Conservation (phyloP, 2,797 vertebrate genomes). For the Denticeps clupeoides region DNA sequence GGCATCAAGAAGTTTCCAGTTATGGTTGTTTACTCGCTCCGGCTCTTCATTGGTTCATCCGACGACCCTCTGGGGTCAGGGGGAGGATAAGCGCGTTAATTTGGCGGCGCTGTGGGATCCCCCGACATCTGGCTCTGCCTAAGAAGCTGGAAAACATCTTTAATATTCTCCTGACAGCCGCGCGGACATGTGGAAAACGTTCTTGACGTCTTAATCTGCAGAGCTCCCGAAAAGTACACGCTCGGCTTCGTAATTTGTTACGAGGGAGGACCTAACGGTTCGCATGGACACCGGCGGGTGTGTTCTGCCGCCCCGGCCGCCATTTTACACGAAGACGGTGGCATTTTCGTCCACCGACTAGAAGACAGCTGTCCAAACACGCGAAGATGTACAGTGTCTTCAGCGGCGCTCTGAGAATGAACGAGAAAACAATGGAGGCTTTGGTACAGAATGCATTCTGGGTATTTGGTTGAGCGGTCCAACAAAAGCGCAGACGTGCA, state of each 20-base stretch:
- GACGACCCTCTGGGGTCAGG: conserved; percentile 59
- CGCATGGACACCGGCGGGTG: too few species aligned
- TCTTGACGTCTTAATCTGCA: conserved; percentile 73
- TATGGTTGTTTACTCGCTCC: conserved; percentile 34
- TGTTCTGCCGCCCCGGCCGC: too few species aligned
- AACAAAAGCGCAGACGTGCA: conserved; percentile 25
- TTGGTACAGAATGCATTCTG: conserved; percentile 19
- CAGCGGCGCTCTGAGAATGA: not conserved
- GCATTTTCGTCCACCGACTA: not conserved
- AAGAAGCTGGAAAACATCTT: conserved; percentile 84
- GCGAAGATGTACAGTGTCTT: conserved; percentile 2
- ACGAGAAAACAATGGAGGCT: conserved; percentile 12
- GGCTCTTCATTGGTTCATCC: conserved; percentile 54
- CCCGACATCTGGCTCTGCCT: conserved; percentile 80
- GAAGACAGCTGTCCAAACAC: too few species aligned
- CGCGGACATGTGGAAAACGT: conserved; percentile 89
- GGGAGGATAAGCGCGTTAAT: conserved; percentile 69
- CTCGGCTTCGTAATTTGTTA: conserved; percentile 59
- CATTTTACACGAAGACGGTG: too few species aligned
- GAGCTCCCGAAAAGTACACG: conserved; percentile 63
- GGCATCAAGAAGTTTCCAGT: conserved; percentile 39
- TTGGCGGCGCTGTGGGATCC: conserved; percentile 71
- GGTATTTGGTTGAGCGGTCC: conserved; percentile 18
- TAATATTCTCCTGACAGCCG: conserved; percentile 83
- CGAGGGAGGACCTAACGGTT: too few species aligned